Evolutionary conservation across 2,113 vertebrate genomes (phyloP).

Genomic region (Saimiri boliviensis): DNA sequence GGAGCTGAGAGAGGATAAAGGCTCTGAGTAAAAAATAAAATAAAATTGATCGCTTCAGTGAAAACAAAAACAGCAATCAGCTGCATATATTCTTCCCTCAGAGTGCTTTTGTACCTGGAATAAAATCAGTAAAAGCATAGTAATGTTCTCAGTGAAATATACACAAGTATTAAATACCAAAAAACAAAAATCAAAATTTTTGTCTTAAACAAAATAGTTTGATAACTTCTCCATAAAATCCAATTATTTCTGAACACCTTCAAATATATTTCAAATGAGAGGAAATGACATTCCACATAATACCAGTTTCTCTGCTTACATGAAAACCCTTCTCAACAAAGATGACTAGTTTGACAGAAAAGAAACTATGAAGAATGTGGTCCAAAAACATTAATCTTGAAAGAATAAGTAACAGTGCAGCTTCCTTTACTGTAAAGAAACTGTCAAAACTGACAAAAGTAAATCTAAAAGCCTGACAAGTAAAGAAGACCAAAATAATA

Average conservation of each 20-base stretch:
- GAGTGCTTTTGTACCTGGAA: constrained; percentile 32
- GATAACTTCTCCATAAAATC: constrained; percentile 23
- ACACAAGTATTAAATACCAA: not conserved
- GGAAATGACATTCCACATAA: constrained; percentile 28
- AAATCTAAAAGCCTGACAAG: constrained; percentile 39
- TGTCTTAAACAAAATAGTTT: not conserved
- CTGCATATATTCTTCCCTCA: not conserved
- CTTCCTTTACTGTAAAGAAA: constrained; percentile 63
- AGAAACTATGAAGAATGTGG: constrained; percentile 69
- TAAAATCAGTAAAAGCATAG: constrained; percentile 22
- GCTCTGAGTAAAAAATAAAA: not conserved
- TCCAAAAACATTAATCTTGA: constrained; percentile 65
- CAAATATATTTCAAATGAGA: constrained; percentile 37
- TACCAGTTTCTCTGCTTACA: constrained; percentile 48
- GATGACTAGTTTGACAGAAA: constrained; percentile 62
- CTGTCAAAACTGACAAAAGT: constrained; percentile 41
- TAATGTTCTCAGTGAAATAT: not conserved
- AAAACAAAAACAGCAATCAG: not conserved
- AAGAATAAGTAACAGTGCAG: constrained; percentile 35
- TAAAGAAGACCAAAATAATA: constrained; percentile 5
- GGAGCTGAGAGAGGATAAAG: not conserved
- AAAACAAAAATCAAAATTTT: not conserved
- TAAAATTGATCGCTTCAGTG: not conserved
- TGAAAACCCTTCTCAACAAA: constrained; percentile 55
- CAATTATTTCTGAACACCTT: constrained; percentile 45